These are phyloP conservation scores for Arnoldichthys spilopterus DNA, from an alignment of 2,797 vertebrate species.

Conservation along the genomic window DNA sequence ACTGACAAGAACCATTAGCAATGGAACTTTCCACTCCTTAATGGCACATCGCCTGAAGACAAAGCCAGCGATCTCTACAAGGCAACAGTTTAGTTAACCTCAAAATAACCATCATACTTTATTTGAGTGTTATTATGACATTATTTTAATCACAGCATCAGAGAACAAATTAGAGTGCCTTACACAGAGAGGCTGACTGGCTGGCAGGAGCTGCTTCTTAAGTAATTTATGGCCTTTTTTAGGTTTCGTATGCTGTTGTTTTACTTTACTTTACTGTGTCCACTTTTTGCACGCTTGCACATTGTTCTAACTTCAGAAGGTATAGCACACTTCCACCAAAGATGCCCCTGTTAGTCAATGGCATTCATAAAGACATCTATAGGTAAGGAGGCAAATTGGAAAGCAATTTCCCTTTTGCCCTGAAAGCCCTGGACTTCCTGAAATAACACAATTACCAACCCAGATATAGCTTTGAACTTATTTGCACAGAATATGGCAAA, in stretches of 20 bases:
- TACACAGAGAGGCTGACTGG: slow-evolving; percentile 5
- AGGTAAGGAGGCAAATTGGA: slow-evolving; percentile 77
- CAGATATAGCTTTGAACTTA: background rate
- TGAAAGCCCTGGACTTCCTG: background rate
- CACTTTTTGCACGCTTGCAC: slow-evolving; percentile 69
- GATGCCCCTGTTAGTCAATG: slow-evolving; percentile 88
- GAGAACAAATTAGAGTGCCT: background rate
- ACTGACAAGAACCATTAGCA: slow-evolving; percentile 47
- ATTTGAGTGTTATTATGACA: slow-evolving; percentile 38
- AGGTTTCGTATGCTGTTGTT: slow-evolving; percentile 19
- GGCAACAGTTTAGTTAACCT: slow-evolving; percentile 41
- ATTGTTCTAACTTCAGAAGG: slow-evolving; percentile 69
- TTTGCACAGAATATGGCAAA: background rate
- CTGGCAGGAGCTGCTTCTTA: slow-evolving; percentile 36
- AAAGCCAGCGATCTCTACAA: slow-evolving; percentile 40
- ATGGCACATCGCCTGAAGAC: slow-evolving; percentile 42
- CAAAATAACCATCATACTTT: slow-evolving; percentile 42
- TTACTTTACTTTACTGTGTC: slow-evolving; percentile 50
- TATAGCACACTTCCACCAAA: slow-evolving; percentile 85
- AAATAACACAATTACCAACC: background rate
- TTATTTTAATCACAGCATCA: slow-evolving; percentile 39
- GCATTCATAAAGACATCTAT: slow-evolving; percentile 78
- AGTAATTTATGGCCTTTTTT: slow-evolving; percentile 27
- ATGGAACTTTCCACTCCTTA: slow-evolving; percentile 53
- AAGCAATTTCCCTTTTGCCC: background rate